Conservation (phyloP, 2,797 vertebrate species). For the Heliangelus exortis region DNA sequence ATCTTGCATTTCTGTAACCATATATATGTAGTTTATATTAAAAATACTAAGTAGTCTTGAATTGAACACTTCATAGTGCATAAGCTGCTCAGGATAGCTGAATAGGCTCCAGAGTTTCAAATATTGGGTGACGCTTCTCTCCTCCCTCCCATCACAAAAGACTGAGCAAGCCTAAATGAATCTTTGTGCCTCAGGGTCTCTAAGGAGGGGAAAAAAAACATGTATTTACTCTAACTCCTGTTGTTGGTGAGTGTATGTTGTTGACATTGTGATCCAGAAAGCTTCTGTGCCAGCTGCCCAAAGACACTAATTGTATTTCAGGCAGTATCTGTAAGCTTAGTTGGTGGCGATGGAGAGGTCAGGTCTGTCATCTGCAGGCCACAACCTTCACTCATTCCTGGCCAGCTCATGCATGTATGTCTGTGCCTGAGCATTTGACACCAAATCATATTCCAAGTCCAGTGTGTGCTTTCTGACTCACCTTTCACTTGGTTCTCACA, state of each 20-base stretch:
- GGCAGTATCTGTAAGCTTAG: neutral
- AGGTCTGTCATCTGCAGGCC: neutral
- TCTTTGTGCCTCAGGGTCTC: neutral
- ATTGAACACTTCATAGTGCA: neutral
- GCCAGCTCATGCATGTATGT: neutral
- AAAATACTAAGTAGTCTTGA: neutral
- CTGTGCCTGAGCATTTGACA: neutral
- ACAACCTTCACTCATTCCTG: neutral
- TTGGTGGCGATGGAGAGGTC: neutral
- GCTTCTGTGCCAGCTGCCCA: neutral
- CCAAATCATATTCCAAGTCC: neutral
- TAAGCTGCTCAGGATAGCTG: neutral
- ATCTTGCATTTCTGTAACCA: neutral
- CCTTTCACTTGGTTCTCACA: neutral
- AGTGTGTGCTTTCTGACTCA: neutral
- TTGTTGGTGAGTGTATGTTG: neutral
- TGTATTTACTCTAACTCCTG: neutral
- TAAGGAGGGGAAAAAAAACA: accelerated
- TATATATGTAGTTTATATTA: neutral
- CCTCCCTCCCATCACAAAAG: neutral
- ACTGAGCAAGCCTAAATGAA: neutral
- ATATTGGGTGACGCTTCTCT: neutral
- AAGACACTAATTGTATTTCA: neutral
- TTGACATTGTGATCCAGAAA: neutral
- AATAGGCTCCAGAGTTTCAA: neutral